phyloP scores from a whole-genome alignment of 2,113 vertebrate species.

The Anolis carolinensis region DNA sequence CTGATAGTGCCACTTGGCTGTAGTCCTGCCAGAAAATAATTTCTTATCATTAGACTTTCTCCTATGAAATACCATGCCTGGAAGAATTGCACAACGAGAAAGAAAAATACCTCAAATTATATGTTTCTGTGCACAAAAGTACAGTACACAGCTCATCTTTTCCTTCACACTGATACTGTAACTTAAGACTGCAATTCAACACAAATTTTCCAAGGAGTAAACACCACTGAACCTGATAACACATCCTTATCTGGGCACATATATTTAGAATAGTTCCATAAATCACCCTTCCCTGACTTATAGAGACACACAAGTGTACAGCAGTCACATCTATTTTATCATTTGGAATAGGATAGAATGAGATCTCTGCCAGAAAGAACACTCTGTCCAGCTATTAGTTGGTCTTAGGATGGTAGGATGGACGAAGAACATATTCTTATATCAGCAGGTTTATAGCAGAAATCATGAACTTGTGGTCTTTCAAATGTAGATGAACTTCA shows the following conservation, averaged over 20 bases:
- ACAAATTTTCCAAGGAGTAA: background rate
- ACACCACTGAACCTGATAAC: too few relatives aligned
- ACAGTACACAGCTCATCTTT: too few relatives aligned
- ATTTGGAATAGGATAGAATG: background rate
- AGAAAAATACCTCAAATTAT: background rate
- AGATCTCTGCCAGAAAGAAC: background rate
- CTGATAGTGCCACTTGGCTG: background rate
- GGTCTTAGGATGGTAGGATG: background rate
- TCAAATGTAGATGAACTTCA: too few relatives aligned
- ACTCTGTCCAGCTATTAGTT: background rate
- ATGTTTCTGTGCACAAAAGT: background rate
- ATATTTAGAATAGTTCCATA: background rate
- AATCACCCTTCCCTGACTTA: background rate
- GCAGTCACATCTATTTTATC: background rate
- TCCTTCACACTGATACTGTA: background rate
- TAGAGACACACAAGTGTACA: background rate
- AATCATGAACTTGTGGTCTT: too few relatives aligned
- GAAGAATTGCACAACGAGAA: background rate
- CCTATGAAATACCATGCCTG: background rate
- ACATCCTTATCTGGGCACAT: background rate
- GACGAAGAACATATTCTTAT: background rate
- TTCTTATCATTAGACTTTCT: background rate
- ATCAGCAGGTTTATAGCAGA: too few relatives aligned
- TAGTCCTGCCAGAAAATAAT: background rate
- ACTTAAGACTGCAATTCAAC: background rate